Conservation (phyloP, 2,113 vertebrate species). For the Rhodinocichla rosea region DNA sequence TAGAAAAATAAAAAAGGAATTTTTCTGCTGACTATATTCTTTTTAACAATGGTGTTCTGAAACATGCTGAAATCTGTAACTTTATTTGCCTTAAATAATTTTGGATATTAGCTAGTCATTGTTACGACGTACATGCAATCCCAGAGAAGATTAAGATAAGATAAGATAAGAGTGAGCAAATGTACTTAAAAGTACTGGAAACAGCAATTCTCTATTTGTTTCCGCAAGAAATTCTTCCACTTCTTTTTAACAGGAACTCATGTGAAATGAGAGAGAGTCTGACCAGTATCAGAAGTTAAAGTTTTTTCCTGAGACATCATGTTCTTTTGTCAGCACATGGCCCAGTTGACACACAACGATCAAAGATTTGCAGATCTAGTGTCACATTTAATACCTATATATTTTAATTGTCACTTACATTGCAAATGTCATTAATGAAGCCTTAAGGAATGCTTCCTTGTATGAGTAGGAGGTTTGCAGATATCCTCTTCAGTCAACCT, state of each 20-base stretch:
- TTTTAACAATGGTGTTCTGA: not conserved
- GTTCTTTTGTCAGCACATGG: not conserved
- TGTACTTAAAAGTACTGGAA: not conserved
- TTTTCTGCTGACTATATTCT: not conserved
- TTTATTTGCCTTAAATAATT: not conserved
- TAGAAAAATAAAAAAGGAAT: not conserved
- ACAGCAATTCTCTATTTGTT: not conserved
- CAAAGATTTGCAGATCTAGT: not conserved
- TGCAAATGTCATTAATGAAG: not conserved
- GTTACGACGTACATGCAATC: not conserved
- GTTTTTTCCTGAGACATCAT: not conserved
- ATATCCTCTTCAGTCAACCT: not conserved
- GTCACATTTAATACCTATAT: not conserved
- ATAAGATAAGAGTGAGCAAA: not conserved
- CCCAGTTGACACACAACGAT: not conserved
- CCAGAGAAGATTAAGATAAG: not conserved
- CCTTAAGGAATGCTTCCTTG: not conserved
- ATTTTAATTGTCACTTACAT: not conserved
- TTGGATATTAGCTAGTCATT: not conserved
- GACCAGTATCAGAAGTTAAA: not conserved
- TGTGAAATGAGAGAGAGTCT: not conserved
- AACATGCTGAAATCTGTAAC: not conserved
- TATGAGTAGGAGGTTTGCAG: not conserved
- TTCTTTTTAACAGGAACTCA: not conserved
- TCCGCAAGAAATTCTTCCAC: not conserved